Base-by-base conservation (phyloP, 2,888 invertebrate genomes). In the Andrena camellia region DNA sequence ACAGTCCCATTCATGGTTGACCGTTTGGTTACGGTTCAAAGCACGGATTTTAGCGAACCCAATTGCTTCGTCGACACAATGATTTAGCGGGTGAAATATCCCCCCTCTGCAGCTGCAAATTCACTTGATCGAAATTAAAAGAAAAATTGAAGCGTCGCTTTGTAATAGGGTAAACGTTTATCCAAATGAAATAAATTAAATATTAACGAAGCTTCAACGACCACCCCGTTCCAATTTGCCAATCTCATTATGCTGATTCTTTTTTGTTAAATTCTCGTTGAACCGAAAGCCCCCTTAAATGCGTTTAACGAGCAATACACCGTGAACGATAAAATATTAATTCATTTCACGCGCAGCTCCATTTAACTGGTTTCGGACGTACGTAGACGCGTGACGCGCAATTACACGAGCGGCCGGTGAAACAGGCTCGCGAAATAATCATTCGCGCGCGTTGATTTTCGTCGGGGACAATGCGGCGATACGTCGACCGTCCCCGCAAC, bases 321-420 rank as follows among this genome's bases (percentile, higher is more conserved):
- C 29, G 70, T 31, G 50, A 6, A 31, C 35, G 26, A 60, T 68
- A 26, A 79, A 73, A 64, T 81, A 73, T 64, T 63, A 79, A 81
- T 79, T 78, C 73, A 73, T 68, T 64, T 35, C 64, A 35, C 59
- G 81, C 68, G 67, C 73, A 42, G 70, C 29, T 31, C 59, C 72
- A 73, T 81, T 57, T 79, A 76, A 69, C 29, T 33, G 20, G 10
- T 48, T 57, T 31, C 31, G 64, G 73, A 35, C 29, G 50, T 63
- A 69, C n/a, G 35, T 29, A 68, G 48, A 35, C 52, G 10, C 13
- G 50, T 54, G 70, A 60, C 70, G 63, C 20, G 70, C 77, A 77
- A 80, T 80, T 80, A 71, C 66, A 42, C 31, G 33, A 26, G 35
- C 70, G 70, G 35, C 54, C 52, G 23, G 29, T 57, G 77, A 69